phyloP scores from a whole-genome alignment of 1,140 invertebrate species.

The Ladona fulva region DNA sequence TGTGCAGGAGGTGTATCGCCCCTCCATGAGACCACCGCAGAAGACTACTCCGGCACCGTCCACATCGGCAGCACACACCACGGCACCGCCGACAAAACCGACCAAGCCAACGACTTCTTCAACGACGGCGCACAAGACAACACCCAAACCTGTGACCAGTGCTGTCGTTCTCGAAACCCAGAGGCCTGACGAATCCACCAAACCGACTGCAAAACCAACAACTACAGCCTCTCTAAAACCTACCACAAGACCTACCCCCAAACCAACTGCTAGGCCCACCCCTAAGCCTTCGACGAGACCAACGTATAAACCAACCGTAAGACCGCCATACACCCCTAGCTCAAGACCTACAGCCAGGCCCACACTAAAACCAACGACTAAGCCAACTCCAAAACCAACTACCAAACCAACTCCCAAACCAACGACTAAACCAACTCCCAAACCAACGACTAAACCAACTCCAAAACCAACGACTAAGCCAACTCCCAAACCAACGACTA shows the following conservation, averaged over 20 bases:
- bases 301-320: background rate
- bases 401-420: constrained; percentile 35
- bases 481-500: constrained; percentile 33
- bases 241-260: background rate
- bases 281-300: background rate
- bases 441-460: constrained; percentile 24
- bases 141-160: background rate
- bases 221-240: constrained; percentile 11
- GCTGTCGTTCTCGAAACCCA: background rate
- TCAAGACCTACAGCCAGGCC: constrained; percentile 15
- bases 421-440: constrained; percentile 23
- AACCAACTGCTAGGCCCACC: background rate
- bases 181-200: background rate
- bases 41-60: constrained; percentile 14
- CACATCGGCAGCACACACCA: constrained; percentile 18
- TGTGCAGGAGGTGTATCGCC: background rate
- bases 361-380: constrained; percentile 15
- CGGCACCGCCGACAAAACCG: constrained; percentile 13
- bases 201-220: constrained; percentile 17
- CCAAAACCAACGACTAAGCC: constrained; percentile 29
- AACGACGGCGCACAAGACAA: background rate
- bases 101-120: background rate
- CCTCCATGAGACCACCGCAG: constrained; percentile 6
- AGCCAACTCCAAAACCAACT: background rate
- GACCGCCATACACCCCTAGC: background rate